Percentiles rank a stretch among this genome's conserved stretches.
Conservation (phyloP, 2,888 invertebrate genomes). For the Callimorpha dominula region DNA sequence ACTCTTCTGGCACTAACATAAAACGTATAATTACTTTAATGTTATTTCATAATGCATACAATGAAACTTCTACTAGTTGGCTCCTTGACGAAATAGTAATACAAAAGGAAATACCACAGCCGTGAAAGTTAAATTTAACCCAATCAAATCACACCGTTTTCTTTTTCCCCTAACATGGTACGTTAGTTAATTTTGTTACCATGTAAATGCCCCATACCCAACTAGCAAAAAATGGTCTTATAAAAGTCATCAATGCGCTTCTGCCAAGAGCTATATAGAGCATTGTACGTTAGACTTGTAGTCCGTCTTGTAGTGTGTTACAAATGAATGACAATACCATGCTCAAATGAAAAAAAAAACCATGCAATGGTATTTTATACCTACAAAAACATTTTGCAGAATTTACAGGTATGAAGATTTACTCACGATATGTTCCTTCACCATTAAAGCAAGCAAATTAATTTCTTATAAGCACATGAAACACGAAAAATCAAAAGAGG, state of each 20-base stretch:
- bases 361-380: too few species aligned
- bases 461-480: background rate
- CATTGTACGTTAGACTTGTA: too few species aligned
- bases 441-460: background rate
- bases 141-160: slow-evolving; percentile 23
- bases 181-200: too few species aligned
- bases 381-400: too few species aligned
- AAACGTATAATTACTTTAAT: slow-evolving; percentile 24
- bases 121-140: slow-evolving; percentile 25
- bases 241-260: too few species aligned
- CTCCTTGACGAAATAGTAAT: slow-evolving; percentile 4
- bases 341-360: too few species aligned
- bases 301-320: too few species aligned
- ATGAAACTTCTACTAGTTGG: slow-evolving; percentile 8
- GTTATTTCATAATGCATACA: slow-evolving; percentile 18
- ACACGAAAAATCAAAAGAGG: background rate
- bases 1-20: background rate
- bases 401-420: too few species aligned
- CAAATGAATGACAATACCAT: too few species aligned
- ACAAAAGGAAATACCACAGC: slow-evolving; percentile 15
- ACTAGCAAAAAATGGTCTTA: too few species aligned
- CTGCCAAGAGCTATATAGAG: too few species aligned
- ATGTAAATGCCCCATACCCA: too few species aligned
- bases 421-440: background rate
- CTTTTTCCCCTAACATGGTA: background rate